phyloP scores from a whole-genome alignment of 2,888 invertebrate genomes.

The Hypomecis atomaria region DNA sequence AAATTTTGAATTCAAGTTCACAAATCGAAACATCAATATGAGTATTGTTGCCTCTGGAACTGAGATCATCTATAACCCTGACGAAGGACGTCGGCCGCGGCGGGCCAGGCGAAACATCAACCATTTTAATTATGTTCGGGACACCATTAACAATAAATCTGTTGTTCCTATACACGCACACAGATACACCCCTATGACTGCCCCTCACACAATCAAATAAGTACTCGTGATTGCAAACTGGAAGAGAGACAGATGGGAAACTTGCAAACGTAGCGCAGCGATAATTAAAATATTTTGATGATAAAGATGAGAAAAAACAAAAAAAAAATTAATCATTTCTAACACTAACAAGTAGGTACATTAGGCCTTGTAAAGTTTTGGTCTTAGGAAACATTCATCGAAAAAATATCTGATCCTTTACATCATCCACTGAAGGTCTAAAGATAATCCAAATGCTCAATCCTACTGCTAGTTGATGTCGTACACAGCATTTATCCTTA shows the following conservation, averaged over 20 bases:
- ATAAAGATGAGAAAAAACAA: no score
- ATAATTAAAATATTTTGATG: background rate
- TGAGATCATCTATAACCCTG: conserved; percentile 51
- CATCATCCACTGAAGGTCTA: no score
- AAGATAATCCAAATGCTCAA: no score
- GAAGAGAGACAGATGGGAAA: conserved; percentile 2
- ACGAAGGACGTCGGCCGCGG: conserved; percentile 69
- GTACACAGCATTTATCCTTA: no score
- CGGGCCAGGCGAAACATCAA: conserved; percentile 79
- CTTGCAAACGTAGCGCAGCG: background rate
- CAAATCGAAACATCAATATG: conserved; percentile 12
- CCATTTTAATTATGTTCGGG: conserved; percentile 84
- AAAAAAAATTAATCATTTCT: no score
- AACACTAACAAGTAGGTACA: conserved; percentile 50
- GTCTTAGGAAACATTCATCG: no score
- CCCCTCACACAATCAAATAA: conserved; percentile 38
- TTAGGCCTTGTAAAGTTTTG: no score
- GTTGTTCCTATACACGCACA: conserved; percentile 68
- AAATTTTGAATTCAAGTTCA: background rate
- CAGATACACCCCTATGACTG: conserved; percentile 40
- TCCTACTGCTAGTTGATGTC: no score
- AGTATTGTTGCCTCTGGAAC: conserved; percentile 44
- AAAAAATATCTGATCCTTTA: no score
- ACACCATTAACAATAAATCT: conserved; percentile 85
- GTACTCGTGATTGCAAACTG: conserved; percentile 7